Evolutionary conservation across 2,888 invertebrate genomes (phyloP), one percentile per base, ranked within the genome.

Genomic region (Amblyteles armatorius): DNA sequence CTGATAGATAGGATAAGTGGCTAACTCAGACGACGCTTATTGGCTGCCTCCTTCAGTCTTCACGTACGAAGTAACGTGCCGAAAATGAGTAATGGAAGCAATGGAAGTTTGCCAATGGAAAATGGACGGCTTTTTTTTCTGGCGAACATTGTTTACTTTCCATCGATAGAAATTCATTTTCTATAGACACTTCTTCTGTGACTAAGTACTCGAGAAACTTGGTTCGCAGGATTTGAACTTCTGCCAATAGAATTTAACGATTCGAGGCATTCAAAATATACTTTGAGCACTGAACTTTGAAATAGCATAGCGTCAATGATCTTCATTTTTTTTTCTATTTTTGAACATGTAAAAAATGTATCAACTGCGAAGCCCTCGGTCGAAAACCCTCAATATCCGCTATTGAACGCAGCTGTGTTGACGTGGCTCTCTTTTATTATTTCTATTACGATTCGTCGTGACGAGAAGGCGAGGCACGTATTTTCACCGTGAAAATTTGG

Each of bases 401-500:
- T 26, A 26, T 13, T 5, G 1, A 4, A 22, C 13, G 13, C 26
- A 26, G 22, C 22, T 57, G 11, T 22, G 26, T 57, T 57, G 57
- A 57, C 13, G 11, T 48, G 44, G 16, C 44, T 16, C 2, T 16
- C 16, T 48, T 55, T 55, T 55, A 33, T 33, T 63, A 63, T 33
- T 33, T 63, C 16, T 33, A 16, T 16, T 0, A 13, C 6, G 11
- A 16, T 19, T 67, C 22, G 13, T 67, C 19, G 40, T 1, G 40
- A 40, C 60, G 57, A 44, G 16, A 40, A 40, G 60, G 60, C 73
- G 26, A 9, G 19, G 69, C n/a, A 29, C 9, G 60, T 36, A 48
- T 76, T 71, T 72, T 60, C 48, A 52, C 36, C 33, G 44, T 74
- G 48, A 55, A 79, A 71, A 63, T 74, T 71, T 63, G 67, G n/a